Percentiles rank a stretch among this genome's conserved stretches.
These are phyloP conservation scores for Conomelus anceps DNA, from an alignment of 2,888 invertebrate species.

Conservation along the genomic window DNA sequence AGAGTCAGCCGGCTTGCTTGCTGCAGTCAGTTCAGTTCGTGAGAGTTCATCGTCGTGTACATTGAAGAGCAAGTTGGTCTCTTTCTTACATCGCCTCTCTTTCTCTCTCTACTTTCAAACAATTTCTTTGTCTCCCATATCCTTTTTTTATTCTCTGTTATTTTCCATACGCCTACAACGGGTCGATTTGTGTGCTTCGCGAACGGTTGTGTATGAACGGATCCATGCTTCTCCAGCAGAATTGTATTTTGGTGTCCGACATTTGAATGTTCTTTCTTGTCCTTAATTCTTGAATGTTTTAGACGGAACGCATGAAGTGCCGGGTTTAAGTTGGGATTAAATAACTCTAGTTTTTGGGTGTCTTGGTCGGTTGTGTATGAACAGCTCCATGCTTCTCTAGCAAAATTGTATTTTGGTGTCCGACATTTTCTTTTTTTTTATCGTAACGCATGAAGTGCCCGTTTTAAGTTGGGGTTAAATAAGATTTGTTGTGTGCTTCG, in stretches of 20 bases:
- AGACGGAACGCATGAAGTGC: too few relatives aligned
- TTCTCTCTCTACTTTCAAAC: background rate
- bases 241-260: too few relatives aligned
- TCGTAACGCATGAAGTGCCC: too few relatives aligned
- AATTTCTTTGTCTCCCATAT: background rate
- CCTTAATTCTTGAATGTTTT: too few relatives aligned
- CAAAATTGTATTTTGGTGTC: background rate
- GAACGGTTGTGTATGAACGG: background rate
- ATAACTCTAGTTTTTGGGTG: too few relatives aligned
- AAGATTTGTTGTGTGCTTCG: too few relatives aligned
- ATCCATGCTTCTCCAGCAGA: background rate
- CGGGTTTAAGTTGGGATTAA: background rate
- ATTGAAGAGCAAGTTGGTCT: background rate
- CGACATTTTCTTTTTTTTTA: too few relatives aligned
- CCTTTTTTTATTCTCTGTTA: background rate
- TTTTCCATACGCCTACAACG: background rate
- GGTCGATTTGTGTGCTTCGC: too few relatives aligned
- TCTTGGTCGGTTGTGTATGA: too few relatives aligned
- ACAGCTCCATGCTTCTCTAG: background rate
- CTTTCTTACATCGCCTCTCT: background rate
- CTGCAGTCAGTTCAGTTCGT: background rate
- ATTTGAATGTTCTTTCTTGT: too few relatives aligned
- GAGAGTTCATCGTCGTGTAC: background rate
- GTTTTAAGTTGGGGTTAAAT: too few relatives aligned
- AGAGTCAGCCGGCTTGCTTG: too few relatives aligned